Conservation (phyloP, 2,113 vertebrate species). For the Syngnathus floridae region DNA sequence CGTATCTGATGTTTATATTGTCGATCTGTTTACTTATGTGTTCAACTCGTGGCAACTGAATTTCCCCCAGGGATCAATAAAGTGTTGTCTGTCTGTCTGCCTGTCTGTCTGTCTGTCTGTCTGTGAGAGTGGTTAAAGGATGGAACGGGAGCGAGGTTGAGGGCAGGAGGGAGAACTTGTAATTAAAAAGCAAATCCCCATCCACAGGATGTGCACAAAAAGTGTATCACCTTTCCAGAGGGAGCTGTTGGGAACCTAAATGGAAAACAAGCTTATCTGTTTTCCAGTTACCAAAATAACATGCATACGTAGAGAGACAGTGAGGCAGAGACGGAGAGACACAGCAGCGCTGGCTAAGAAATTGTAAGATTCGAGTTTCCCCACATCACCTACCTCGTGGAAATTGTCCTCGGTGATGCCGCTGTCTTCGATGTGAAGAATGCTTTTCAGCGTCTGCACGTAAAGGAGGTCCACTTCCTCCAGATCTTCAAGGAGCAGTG, state of each 20-base stretch:
- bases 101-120: no score
- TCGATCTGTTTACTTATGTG: no score
- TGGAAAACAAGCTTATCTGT: neutral
- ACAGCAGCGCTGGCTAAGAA: neutral
- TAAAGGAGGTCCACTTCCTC: slow-evolving; percentile 79
- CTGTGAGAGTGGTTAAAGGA: no score
- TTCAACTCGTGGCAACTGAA: no score
- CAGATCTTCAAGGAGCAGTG: slow-evolving; percentile 68
- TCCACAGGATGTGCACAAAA: neutral
- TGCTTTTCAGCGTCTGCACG: slow-evolving; percentile 73
- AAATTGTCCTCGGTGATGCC: slow-evolving; percentile 79
- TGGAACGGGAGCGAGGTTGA: no score
- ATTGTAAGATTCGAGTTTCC: neutral
- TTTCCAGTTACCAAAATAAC: no score
- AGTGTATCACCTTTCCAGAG: neutral
- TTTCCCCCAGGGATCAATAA: no score
- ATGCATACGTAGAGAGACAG: neutral
- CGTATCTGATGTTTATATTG: no score
- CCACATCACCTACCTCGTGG: slow-evolving; percentile 63
- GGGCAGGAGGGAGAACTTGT: no score
- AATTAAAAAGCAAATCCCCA: no score
- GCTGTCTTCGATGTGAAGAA: slow-evolving; percentile 75
- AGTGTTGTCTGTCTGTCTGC: no score
- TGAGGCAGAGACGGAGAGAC: neutral
- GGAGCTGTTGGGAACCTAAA: neutral